Percentiles rank a stretch among this genome's conserved stretches.
Evolutionary conservation across 2,797 vertebrate genomes (phyloP).

Genomic region (Calcarius lapponicus): DNA sequence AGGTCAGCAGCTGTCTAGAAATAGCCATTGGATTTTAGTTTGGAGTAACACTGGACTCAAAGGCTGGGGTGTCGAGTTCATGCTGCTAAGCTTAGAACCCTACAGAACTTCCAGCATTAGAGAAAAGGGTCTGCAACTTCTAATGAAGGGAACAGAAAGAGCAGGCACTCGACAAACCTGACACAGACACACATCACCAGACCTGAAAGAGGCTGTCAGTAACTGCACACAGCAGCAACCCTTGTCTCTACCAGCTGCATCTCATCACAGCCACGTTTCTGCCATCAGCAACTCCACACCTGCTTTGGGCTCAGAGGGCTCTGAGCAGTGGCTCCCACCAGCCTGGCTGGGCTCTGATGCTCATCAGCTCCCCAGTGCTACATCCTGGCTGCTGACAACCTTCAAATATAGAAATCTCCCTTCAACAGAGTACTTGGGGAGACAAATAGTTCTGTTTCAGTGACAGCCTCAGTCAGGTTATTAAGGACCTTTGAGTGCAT

Average conservation of each 20-base stretch:
- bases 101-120: not conserved
- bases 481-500: not conserved
- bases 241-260: not conserved
- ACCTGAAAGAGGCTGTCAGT: not conserved
- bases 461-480: not conserved
- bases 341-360: not conserved
- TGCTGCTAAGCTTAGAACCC: not conserved
- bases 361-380: rapidly evolving
- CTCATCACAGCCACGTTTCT: not conserved
- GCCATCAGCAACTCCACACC: not conserved
- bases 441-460: not conserved
- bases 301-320: not conserved
- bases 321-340: not conserved
- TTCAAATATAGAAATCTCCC: not conserved
- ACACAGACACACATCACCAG: not conserved
- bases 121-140: not conserved
- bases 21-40: not conserved
- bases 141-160: not conserved
- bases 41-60: not conserved
- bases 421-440: not conserved
- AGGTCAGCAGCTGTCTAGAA: constrained; percentile 32
- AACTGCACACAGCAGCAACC: not conserved
- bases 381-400: not conserved
- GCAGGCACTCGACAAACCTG: not conserved
- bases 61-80: not conserved